Conservation (phyloP, 1,140 invertebrate species). For the Calliopsis andreniformis region DNA sequence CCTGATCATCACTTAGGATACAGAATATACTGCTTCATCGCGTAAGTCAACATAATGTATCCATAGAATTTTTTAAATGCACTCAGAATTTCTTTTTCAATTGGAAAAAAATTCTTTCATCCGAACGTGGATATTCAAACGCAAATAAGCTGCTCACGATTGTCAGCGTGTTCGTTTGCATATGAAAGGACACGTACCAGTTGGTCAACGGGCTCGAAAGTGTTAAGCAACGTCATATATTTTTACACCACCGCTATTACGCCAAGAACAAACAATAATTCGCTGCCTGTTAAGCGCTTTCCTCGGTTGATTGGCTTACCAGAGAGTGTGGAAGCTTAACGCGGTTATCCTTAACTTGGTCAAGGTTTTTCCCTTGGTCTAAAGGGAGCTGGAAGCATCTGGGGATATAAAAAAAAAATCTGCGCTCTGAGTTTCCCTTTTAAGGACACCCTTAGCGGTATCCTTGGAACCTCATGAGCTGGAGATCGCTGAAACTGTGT, state of each 20-base stretch:
- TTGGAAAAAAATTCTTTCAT: background rate
- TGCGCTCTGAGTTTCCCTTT: background rate
- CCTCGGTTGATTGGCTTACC: slow-evolving; percentile 44
- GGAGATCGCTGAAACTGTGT: too few relatives aligned
- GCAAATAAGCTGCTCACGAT: background rate
- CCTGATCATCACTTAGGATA: too few relatives aligned
- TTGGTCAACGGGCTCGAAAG: slow-evolving; percentile 9
- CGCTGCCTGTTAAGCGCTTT: slow-evolving; percentile 32
- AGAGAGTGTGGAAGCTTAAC: slow-evolving; percentile 25
- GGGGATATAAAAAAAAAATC: background rate
- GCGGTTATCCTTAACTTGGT: slow-evolving; percentile 52
- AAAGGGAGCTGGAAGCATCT: background rate
- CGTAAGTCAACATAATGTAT: too few relatives aligned
- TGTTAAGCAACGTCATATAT: slow-evolving; percentile 4
- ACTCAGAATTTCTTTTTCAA: too few relatives aligned
- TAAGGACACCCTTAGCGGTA: too few relatives aligned
- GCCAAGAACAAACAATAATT: slow-evolving; percentile 40
- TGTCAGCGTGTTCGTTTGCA: background rate
- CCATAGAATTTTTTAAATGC: too few relatives aligned
- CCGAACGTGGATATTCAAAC: background rate
- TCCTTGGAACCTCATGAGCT: too few relatives aligned
- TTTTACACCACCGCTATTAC: slow-evolving; percentile 20
- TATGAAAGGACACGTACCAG: background rate
- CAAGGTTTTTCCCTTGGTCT: slow-evolving; percentile 51
- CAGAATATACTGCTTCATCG: slow-evolving; percentile 24